These are phyloP conservation scores for Rhinoraja longicauda DNA, from an alignment of 2,797 vertebrate genomes.

Conservation along the genomic window DNA sequence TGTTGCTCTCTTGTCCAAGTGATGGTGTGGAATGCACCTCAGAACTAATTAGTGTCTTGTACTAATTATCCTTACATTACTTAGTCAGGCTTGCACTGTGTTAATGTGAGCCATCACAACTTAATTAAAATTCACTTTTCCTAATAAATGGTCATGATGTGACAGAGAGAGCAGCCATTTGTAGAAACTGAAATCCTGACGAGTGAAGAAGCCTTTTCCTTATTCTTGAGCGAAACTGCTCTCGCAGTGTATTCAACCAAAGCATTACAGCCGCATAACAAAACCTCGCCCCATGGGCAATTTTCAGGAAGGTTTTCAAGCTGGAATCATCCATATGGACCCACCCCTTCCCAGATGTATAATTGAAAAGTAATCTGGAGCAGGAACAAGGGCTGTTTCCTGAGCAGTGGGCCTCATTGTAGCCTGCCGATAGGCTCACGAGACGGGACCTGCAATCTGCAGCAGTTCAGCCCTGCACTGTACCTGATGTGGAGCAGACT, in stretches of 20 bases:
- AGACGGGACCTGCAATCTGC: too few relatives aligned
- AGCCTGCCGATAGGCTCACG: too few relatives aligned
- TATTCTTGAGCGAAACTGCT: neutral
- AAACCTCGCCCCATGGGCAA: neutral
- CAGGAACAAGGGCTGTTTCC: too few relatives aligned
- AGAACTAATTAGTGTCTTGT: constrained; percentile 29
- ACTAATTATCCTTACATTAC: constrained; percentile 28
- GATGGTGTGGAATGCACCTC: constrained; percentile 12
- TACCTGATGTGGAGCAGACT: too few relatives aligned
- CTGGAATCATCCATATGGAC: neutral
- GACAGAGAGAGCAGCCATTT: neutral
- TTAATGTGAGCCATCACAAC: constrained; percentile 32
- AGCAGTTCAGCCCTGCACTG: too few relatives aligned
- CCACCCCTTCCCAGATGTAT: too few relatives aligned
- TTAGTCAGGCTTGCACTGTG: constrained; percentile 16
- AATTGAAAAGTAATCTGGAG: too few relatives aligned
- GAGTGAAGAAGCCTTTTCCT: neutral
- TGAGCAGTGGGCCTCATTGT: too few relatives aligned
- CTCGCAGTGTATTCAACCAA: neutral
- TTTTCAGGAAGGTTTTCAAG: neutral
- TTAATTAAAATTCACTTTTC: constrained; percentile 35
- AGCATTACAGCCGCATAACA: too few relatives aligned
- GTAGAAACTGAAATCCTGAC: neutral
- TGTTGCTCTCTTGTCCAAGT: constrained; percentile 24
- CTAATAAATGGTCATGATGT: neutral